These are phyloP conservation scores for Boleophthalmus pectinirostris DNA, from an alignment of 2,113 vertebrate genomes.

Conservation along the genomic window DNA sequence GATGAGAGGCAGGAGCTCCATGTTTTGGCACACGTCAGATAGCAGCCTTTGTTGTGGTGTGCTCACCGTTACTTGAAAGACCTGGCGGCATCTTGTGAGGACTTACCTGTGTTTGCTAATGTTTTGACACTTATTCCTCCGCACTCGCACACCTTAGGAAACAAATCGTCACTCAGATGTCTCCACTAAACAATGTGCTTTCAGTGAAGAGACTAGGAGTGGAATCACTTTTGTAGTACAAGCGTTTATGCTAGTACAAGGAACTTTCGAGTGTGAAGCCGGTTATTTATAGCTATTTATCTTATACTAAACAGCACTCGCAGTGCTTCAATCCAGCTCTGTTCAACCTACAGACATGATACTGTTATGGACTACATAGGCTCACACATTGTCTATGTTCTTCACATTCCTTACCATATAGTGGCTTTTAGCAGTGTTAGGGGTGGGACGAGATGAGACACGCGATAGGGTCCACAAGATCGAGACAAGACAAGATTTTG, in stretches of 20 bases:
- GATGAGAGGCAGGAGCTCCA: constrained; percentile 34
- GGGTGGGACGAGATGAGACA: no score
- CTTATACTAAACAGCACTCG: background rate
- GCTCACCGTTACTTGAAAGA: constrained; percentile 43
- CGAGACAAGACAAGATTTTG: no score
- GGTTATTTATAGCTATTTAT: background rate
- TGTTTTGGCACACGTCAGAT: constrained; percentile 51
- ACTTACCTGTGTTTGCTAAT: constrained; percentile 55
- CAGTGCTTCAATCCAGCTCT: background rate
- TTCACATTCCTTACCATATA: no score
- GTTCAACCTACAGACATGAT: background rate
- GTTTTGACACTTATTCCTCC: constrained; percentile 25
- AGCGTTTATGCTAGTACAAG: background rate
- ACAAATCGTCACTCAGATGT: constrained; percentile 18
- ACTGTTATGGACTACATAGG: background rate
- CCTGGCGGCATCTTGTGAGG: constrained; percentile 40
- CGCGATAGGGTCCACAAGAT: no score
- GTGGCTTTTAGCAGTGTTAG: no score
- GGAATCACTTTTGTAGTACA: background rate
- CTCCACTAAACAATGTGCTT: constrained; percentile 18
- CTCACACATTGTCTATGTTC: background rate
- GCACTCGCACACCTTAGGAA: background rate
- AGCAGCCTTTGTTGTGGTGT: constrained; percentile 48
- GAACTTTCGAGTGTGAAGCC: background rate
- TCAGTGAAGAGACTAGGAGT: constrained; percentile 7